Evolutionary conservation across 1,140 invertebrate species (phyloP).

Genomic region (Apis laboriosa): DNA sequence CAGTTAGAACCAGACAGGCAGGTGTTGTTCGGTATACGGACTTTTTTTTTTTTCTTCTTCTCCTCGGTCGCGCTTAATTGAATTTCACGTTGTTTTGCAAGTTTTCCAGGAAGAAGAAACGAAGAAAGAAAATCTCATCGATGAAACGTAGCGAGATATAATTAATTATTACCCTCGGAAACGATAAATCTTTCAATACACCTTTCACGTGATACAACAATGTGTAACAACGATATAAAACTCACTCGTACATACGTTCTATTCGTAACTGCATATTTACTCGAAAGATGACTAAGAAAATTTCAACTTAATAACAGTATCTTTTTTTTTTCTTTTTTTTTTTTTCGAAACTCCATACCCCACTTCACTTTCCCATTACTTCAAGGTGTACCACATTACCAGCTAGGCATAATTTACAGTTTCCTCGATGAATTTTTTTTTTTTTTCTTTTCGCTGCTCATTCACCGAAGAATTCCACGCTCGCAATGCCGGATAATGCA

Average conservation of each 20-base stretch:
- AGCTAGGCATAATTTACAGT: slow-evolving; percentile 29
- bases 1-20: background rate
- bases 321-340: background rate
- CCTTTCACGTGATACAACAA: background rate
- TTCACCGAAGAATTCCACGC: slow-evolving; percentile 30
- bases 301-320: background rate
- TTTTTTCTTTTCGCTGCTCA: background rate
- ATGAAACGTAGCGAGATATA: background rate
- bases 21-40: no score
- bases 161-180: background rate
- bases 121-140: no score
- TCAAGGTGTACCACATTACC: slow-evolving; percentile 17
- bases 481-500: slow-evolving; percentile 3
- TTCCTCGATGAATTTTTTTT: slow-evolving; percentile 32
- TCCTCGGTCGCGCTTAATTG: no score
- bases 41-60: no score
- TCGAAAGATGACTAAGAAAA: background rate
- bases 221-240: no score
- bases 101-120: no score
- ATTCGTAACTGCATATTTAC: background rate
- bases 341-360: background rate
- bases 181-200: background rate
- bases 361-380: slow-evolving; percentile 33
- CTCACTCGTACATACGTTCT: background rate
- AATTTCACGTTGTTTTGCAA: no score